Conservation (phyloP, 2,888 invertebrate genomes). For the Theodoxus fluviatilis region DNA sequence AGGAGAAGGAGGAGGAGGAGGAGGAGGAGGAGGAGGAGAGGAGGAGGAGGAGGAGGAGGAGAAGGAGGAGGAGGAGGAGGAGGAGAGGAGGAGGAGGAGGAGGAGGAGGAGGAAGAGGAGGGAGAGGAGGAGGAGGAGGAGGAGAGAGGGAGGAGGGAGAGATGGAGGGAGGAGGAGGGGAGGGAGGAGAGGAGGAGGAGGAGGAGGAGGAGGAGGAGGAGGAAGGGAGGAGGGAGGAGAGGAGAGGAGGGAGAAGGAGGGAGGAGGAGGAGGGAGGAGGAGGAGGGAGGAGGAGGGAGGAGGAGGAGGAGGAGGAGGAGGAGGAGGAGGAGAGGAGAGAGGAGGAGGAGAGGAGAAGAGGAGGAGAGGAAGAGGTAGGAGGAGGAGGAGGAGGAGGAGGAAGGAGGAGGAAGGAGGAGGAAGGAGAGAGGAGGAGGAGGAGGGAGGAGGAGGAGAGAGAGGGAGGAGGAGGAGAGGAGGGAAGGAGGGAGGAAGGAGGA, state of each 20-base stretch:
- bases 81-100: neutral
- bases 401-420: neutral
- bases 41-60: neutral
- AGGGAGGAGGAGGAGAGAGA: neutral
- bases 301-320: neutral
- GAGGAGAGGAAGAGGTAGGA: neutral
- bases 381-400: neutral
- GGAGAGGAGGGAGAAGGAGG: neutral
- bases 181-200: neutral
- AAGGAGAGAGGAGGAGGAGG: neutral
- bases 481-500: neutral
- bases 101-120: slow-evolving; percentile 5
- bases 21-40: neutral
- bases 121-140: neutral
- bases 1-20: neutral
- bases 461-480: neutral
- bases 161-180: neutral
- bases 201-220: slow-evolving; percentile 4
- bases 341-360: neutral
- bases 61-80: neutral
- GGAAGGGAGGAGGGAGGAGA: neutral
- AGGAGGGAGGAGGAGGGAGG: slow-evolving; percentile 3
- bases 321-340: neutral
- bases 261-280: neutral
- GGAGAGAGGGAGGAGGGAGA: neutral